Percentiles rank a stretch among this genome's conserved stretches.
These are phyloP conservation scores for Drosophila quinaria DNA, from an alignment of 2,888 invertebrate species.

Conservation along the genomic window DNA sequence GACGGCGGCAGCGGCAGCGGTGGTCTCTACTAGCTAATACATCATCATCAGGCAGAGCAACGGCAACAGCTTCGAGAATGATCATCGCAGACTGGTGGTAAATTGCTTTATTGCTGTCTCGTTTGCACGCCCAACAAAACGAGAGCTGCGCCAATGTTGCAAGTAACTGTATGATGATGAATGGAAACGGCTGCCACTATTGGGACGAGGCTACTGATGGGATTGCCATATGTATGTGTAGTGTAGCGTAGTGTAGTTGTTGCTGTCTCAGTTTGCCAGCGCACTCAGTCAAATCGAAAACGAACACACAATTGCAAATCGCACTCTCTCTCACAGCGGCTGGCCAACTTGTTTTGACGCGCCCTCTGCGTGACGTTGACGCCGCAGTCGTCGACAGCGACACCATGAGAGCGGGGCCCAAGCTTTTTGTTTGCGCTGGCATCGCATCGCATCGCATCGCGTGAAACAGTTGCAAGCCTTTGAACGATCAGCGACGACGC, in stretches of 20 bases:
- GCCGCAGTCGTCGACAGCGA: constrained; percentile 57
- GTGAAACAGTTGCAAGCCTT: constrained; percentile 85
- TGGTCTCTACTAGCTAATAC: constrained; percentile 44
- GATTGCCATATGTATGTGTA: no score
- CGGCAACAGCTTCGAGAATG: constrained; percentile 13
- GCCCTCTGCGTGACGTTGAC: constrained; percentile 56
- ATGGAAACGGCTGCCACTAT: constrained; percentile 52
- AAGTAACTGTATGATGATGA: constrained; percentile 64
- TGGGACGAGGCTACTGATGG: constrained; percentile 29
- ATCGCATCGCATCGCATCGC: constrained; percentile 51
- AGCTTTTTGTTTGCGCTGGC: constrained; percentile 83
- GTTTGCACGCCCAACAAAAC: constrained; percentile 28
- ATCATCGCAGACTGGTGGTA: constrained; percentile 46
- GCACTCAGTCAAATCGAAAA: constrained; percentile 38
- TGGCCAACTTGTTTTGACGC: constrained; percentile 59
- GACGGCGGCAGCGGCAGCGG: constrained; percentile 11
- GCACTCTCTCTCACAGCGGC: constrained; percentile 40
- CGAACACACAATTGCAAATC: constrained; percentile 50
- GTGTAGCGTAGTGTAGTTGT: no score
- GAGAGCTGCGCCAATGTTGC: constrained; percentile 52
- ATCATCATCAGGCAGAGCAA: constrained; percentile 33
- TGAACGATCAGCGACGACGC: constrained; percentile 85
- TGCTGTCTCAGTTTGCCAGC: constrained; percentile 58
- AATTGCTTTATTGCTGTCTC: constrained; percentile 56
- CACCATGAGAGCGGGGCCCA: constrained; percentile 60